Percentiles rank a stretch among this genome's conserved stretches.
Evolutionary conservation across 2,888 invertebrate species (phyloP).

Genomic region (Pinctada fucata): DNA sequence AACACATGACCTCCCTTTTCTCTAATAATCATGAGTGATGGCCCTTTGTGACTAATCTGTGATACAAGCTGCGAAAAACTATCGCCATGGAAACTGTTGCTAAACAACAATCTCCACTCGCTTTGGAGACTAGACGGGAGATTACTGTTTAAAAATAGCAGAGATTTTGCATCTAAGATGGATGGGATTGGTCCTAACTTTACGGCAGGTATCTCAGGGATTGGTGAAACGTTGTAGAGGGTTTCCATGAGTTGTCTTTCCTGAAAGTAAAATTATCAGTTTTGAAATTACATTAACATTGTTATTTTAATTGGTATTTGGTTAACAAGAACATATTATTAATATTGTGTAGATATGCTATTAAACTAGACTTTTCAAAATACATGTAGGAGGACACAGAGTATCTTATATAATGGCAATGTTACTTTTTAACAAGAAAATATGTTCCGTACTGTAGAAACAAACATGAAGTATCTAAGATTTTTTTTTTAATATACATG

Average conservation of each 20-base stretch:
- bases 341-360: no score
- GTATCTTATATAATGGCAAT: no score
- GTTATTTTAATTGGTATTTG: no score
- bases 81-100: conserved; percentile 84
- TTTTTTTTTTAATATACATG: no score
- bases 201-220: conserved; percentile 27
- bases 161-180: conserved; percentile 64
- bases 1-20: conserved; percentile 90
- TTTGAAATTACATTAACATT: background rate
- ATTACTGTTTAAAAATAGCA: conserved; percentile 83
- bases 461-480: no score
- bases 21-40: conserved; percentile 85
- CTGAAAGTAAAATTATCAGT: conserved; percentile 15
- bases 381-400: no score
- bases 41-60: conserved; percentile 71
- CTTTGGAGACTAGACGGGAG: conserved; percentile 86
- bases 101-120: conserved; percentile 91
- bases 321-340: no score
- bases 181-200: conserved; percentile 64
- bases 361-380: no score
- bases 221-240: conserved; percentile 15
- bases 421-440: no score
- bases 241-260: conserved; percentile 10
- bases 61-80: conserved; percentile 82
- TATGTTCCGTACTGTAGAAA: no score